Conservation (phyloP, 2,888 invertebrate genomes). For the Shargacucullia verbasci region DNA sequence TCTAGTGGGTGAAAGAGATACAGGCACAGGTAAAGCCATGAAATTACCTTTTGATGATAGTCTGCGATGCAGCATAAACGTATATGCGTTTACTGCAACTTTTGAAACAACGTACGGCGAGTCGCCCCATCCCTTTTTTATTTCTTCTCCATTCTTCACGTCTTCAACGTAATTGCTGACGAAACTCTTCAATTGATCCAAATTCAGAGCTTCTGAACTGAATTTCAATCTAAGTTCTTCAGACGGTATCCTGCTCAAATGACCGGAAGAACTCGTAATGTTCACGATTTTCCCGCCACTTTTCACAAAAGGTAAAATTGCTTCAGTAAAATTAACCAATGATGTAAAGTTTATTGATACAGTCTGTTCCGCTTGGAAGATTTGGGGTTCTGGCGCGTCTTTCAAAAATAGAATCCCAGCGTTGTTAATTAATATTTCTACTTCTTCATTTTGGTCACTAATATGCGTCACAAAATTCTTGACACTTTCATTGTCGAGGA, state of each 20-base stretch:
- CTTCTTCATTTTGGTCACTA: slow-evolving; percentile 87
- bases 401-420: slow-evolving; percentile 89
- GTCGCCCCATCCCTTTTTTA: slow-evolving; percentile 87
- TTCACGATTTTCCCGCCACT: slow-evolving; percentile 92
- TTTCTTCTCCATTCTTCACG: slow-evolving; percentile 71
- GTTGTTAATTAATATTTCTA: slow-evolving; percentile 93
- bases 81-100: slow-evolving; percentile 92
- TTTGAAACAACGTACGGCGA: slow-evolving; percentile 93
- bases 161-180: slow-evolving; percentile 91
- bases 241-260: slow-evolving; percentile 90
- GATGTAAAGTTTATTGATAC: slow-evolving; percentile 77
- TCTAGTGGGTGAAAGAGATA: too few relatives aligned
- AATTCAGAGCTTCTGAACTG: slow-evolving; percentile 83
- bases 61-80: slow-evolving; percentile 90
- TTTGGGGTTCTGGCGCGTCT: slow-evolving; percentile 73
- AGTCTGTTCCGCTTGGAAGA: slow-evolving; percentile 74
- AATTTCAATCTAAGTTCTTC: slow-evolving; percentile 84
- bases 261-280: slow-evolving; percentile 92
- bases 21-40: too few relatives aligned
- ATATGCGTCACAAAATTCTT: slow-evolving; percentile 87
- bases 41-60: slow-evolving; percentile 72
- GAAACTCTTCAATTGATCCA: slow-evolving; percentile 87
- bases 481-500: slow-evolving; percentile 89
- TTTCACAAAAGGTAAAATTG: slow-evolving; percentile 91
- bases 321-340: slow-evolving; percentile 84